These are phyloP conservation scores for Brachionus rubens DNA, from an alignment of 1,140 invertebrate genomes.

Conservation along the genomic window DNA sequence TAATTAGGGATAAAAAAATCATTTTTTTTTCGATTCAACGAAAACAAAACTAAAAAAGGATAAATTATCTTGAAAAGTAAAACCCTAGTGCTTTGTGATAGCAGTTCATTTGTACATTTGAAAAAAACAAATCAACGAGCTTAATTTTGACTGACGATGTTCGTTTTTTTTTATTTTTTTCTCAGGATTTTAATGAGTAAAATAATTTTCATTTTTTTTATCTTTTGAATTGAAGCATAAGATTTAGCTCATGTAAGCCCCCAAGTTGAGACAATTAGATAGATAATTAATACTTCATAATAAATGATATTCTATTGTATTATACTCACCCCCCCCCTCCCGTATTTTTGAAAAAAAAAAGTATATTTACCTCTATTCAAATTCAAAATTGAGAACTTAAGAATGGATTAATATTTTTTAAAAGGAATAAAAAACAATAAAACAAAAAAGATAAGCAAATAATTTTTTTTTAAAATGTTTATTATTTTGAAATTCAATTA, in stretches of 20 bases:
- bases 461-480: conserved; percentile 29
- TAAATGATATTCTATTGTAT: too few species aligned
- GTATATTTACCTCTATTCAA: not conserved
- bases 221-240: too few species aligned
- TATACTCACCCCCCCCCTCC: too few species aligned
- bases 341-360: too few species aligned
- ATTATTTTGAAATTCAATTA: not conserved
- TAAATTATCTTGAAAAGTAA: too few species aligned
- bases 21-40: not conserved
- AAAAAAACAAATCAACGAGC: too few species aligned
- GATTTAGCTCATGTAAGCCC: too few species aligned
- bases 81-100: conserved; percentile 47
- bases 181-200: too few species aligned
- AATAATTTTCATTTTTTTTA: too few species aligned
- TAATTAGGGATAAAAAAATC: not conserved
- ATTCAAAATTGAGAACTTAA: conserved; percentile 5
- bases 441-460: not conserved
- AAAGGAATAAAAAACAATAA: not conserved
- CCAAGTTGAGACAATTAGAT: not conserved
- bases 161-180: too few species aligned
- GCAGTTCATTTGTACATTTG: too few species aligned
- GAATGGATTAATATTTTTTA: not conserved
- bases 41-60: too few species aligned
- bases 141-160: conserved; percentile 49
- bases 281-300: not conserved